These are phyloP conservation scores for Sylvilagus floridanus DNA, from an alignment of 2,797 vertebrate species.

Conservation along the genomic window DNA sequence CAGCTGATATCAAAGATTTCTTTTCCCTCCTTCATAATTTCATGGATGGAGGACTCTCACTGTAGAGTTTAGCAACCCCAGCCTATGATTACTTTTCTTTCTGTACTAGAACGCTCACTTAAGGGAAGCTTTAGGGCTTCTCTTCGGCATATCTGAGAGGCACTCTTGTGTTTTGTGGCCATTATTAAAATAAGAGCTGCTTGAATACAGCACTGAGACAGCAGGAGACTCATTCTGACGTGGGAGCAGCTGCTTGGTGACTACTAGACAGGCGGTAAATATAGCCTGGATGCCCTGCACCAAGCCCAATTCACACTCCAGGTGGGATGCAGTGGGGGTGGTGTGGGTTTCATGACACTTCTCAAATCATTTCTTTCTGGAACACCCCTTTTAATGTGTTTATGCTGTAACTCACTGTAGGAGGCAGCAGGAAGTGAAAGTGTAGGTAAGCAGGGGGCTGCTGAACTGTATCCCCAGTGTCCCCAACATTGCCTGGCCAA, in stretches of 20 bases:
- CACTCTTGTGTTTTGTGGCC: neutral
- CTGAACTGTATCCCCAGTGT: neutral
- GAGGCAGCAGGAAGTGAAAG: neutral
- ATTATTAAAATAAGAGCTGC: neutral
- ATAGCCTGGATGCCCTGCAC: neutral
- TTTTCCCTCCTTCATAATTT: neutral
- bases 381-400: neutral
- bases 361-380: neutral
- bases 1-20: neutral
- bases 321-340: neutral
- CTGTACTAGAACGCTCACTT: neutral
- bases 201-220: neutral
- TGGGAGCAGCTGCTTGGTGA: too few relatives aligned
- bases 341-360: neutral
- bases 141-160: too few relatives aligned
- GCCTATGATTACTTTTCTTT: neutral
- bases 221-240: neutral
- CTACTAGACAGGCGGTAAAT: neutral
- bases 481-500: neutral
- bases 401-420: neutral
- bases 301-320: too few relatives aligned
- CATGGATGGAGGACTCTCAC: neutral
- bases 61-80: neutral
- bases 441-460: neutral
- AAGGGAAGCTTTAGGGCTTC: too few relatives aligned